phyloP scores from a whole-genome alignment of 2,113 vertebrate species.

The Gopherus evgoodei region DNA sequence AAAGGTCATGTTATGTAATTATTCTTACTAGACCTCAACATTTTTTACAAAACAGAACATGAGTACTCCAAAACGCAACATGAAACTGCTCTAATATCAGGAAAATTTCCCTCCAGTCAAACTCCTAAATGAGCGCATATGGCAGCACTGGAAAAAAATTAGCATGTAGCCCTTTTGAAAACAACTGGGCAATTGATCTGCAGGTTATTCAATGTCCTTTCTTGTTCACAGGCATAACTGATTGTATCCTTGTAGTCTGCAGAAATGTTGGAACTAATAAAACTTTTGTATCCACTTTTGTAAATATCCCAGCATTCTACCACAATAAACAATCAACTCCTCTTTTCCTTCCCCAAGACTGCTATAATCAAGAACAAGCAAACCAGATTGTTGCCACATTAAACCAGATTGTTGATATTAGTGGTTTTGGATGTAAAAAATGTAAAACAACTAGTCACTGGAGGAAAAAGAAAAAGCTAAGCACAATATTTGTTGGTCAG shows the following conservation, averaged over 20 bases:
- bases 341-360: not conserved
- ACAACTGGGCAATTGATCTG: not conserved
- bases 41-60: not conserved
- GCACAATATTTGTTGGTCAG: constrained; percentile 10
- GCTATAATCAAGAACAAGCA: not conserved
- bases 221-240: not conserved
- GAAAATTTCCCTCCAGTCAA: constrained; percentile 3
- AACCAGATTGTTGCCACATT: not conserved
- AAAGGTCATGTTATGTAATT: not conserved
- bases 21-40: not conserved
- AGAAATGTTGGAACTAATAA: not conserved
- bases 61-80: not conserved
- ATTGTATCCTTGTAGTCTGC: not conserved
- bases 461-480: not conserved
- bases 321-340: not conserved
- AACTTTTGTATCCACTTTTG: not conserved
- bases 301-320: constrained; percentile 9
- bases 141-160: not conserved
- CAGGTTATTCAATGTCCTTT: not conserved
- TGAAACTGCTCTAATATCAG: not conserved
- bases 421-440: constrained; percentile 28
- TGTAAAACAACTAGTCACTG: not conserved
- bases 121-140: constrained; percentile 37
- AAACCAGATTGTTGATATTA: not conserved
- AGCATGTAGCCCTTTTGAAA: not conserved